These are phyloP conservation scores for Pachydiplax longipennis DNA, from an alignment of 2,888 invertebrate genomes.

Conservation along the genomic window DNA sequence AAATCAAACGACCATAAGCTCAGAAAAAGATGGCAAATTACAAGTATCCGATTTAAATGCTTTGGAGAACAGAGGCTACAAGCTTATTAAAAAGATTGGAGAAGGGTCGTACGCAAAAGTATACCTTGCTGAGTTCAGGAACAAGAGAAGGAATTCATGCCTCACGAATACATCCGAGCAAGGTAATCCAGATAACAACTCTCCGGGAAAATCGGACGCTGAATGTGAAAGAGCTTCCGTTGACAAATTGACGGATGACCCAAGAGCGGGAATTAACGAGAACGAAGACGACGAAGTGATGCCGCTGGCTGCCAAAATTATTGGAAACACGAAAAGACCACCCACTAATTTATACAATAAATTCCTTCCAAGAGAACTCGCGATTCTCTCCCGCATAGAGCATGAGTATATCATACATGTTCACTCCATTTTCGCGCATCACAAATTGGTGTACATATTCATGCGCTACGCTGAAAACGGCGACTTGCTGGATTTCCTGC, in stretches of 20 bases:
- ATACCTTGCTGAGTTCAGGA: slow-evolving; percentile 57
- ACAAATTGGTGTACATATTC: slow-evolving; percentile 71
- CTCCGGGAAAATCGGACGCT: background rate
- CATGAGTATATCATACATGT: slow-evolving; percentile 83
- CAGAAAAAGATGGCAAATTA: background rate
- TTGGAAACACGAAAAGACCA: slow-evolving; percentile 73
- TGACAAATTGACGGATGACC: background rate
- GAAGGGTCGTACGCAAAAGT: slow-evolving; percentile 83
- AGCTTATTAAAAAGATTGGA: slow-evolving; percentile 70
- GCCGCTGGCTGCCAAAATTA: slow-evolving; percentile 57
- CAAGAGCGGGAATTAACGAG: background rate
- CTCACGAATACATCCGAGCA: background rate
- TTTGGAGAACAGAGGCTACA: slow-evolving; percentile 69
- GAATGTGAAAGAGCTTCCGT: background rate
- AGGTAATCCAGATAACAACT: background rate
- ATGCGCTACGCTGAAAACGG: slow-evolving; percentile 82
- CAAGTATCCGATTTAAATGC: slow-evolving; percentile 54
- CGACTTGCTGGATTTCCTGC: slow-evolving; percentile 76
- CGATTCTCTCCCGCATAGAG: slow-evolving; percentile 70
- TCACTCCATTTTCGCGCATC: slow-evolving; percentile 67
- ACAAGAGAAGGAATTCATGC: slow-evolving; percentile 57
- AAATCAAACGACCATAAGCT: background rate
- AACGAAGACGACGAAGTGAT: background rate
- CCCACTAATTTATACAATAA: slow-evolving; percentile 80
- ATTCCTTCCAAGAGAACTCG: slow-evolving; percentile 83